A percentile compares a stretch with the other conserved stretches of the same genome.
phyloP scores from a whole-genome alignment of 2,888 invertebrate species.

The Anagyrus pseudococci region DNA sequence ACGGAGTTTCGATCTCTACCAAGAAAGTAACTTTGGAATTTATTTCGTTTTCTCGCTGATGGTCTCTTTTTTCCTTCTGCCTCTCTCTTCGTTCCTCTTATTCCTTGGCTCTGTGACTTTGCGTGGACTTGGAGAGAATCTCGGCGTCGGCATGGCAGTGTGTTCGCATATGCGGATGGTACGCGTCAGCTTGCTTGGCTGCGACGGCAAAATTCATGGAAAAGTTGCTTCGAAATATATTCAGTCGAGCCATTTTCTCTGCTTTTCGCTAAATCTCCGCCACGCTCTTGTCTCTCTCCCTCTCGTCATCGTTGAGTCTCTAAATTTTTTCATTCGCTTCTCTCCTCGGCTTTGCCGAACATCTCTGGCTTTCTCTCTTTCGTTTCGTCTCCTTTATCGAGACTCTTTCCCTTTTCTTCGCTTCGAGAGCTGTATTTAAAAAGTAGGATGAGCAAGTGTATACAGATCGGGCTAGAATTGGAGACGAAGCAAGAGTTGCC shows the following conservation, averaged over 20 bases:
- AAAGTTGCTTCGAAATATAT: conserved; percentile 50
- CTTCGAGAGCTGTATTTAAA: too few relatives aligned
- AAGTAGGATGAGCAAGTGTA: too few relatives aligned
- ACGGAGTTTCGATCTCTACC: too few relatives aligned
- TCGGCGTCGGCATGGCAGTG: conserved; percentile 36
- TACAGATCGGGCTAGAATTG: too few relatives aligned
- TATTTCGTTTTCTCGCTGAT: conserved; percentile 27
- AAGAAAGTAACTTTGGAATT: conserved; percentile 42
- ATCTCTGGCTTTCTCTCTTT: too few relatives aligned
- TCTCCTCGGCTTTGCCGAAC: too few relatives aligned
- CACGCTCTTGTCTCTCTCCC: neutral
- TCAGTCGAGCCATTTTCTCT: conserved; percentile 36
- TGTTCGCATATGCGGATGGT: conserved; percentile 43
- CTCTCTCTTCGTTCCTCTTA: conserved; percentile 6
- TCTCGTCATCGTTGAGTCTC: too few relatives aligned
- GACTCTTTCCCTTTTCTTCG: too few relatives aligned
- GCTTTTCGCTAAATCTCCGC: neutral
- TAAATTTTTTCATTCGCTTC: too few relatives aligned
- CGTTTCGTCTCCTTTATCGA: too few relatives aligned
- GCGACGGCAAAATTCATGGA: conserved; percentile 50
- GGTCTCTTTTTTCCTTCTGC: neutral
- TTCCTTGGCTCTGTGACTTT: conserved; percentile 6
- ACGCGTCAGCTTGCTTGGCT: conserved; percentile 19
- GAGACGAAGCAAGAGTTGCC: too few relatives aligned
- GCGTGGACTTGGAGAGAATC: conserved; percentile 1